A percentile compares a stretch with the other conserved stretches of the same genome.
Conservation (phyloP, 2,888 invertebrate species). For the Teleiodes luculella region DNA sequence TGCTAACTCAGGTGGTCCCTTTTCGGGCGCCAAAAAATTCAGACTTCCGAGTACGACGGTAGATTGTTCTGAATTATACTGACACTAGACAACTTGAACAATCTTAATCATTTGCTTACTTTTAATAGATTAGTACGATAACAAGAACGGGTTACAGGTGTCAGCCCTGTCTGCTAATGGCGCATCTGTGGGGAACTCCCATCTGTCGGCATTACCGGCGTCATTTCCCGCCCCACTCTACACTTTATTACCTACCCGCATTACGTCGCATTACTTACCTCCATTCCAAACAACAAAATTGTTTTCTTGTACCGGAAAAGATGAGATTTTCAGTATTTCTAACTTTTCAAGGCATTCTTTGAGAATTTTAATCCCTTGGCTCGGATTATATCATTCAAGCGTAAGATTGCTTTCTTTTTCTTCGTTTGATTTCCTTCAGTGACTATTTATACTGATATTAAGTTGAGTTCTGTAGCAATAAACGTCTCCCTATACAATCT, state of each 20-base stretch:
- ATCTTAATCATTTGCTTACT: not conserved
- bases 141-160: not conserved
- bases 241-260: conserved; percentile 27
- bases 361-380: not conserved
- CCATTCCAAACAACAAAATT: not conserved
- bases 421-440: not conserved
- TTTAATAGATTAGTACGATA: no score
- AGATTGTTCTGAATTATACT: not conserved
- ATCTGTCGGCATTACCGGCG: conserved; percentile 25
- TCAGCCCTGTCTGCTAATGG: conserved; percentile 2
- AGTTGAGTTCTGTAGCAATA: no score
- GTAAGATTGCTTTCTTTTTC: not conserved
- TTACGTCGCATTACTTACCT: conserved; percentile 16
- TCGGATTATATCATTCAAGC: not conserved
- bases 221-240: conserved; percentile 24
- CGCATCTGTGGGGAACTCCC: conserved; percentile 15
- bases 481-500: not conserved
- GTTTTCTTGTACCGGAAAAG: not conserved
- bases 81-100: not conserved
- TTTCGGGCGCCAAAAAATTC: not conserved
- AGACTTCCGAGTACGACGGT: not conserved
- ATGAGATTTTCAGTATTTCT: not conserved
- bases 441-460: no score
- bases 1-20: not conserved
- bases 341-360: not conserved